A percentile compares a stretch with the other conserved stretches of the same genome.
phyloP scores from a whole-genome alignment of 2,888 invertebrate genomes.

The Melolontha melolontha region DNA sequence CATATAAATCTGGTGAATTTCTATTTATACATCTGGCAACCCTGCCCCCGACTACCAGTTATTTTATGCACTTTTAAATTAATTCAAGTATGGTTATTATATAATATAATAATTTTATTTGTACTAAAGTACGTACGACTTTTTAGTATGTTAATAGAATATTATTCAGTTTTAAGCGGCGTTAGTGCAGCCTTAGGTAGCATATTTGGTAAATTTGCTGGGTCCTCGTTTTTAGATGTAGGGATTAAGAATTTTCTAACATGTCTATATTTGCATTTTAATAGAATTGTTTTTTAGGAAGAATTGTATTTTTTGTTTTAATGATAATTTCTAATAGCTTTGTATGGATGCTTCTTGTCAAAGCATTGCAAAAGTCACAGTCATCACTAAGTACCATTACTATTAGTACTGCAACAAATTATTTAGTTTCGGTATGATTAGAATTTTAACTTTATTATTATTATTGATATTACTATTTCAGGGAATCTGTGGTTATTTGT shows the following conservation, averaged over 20 bases:
- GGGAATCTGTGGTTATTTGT: constrained; percentile 77
- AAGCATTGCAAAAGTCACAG: constrained; percentile 70
- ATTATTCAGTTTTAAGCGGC: constrained; percentile 71
- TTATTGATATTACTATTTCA: constrained; percentile 61
- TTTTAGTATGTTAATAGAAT: constrained; percentile 48
- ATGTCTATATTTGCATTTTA: constrained; percentile 2
- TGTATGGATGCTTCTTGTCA: constrained; percentile 73
- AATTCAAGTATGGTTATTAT: too few species aligned
- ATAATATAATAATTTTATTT: too few species aligned
- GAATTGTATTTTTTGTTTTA: constrained; percentile 62
- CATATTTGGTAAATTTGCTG: constrained; percentile 74
- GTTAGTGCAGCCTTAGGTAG: constrained; percentile 74
- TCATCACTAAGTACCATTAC: constrained; percentile 75
- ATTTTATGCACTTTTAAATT: too few species aligned
- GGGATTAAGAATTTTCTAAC: constrained; percentile 40
- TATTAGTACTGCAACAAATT: constrained; percentile 74
- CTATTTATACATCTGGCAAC: too few species aligned
- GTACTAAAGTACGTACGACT: too few species aligned
- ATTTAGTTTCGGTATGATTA: constrained; percentile 72
- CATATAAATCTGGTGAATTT: too few species aligned
- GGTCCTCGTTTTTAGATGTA: constrained; percentile 63
- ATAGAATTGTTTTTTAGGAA: constrained; percentile 58
- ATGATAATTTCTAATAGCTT: constrained; percentile 74
- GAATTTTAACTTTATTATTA: not conserved
- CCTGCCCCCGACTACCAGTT: too few species aligned